phyloP scores from a whole-genome alignment of 2,113 vertebrate species.

The Triplophysa siluroides region DNA sequence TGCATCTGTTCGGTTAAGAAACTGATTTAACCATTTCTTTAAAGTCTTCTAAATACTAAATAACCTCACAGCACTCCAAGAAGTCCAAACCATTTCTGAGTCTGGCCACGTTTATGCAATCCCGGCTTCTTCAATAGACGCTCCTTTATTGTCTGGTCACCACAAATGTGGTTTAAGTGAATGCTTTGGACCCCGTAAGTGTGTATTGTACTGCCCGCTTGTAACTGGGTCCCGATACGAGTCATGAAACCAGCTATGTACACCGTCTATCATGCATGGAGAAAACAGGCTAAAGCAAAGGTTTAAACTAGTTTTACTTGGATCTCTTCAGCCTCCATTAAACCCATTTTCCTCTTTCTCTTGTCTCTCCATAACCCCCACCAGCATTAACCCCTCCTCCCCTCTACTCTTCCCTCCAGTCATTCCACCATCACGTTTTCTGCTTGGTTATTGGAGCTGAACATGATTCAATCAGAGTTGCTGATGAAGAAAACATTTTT shows the following conservation, averaged over 20 bases:
- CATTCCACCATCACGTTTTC: constrained; percentile 41
- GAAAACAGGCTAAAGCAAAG: neutral
- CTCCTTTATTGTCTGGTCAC: too few species aligned
- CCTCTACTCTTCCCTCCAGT: neutral
- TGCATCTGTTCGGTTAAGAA: neutral
- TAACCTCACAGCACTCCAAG: too few species aligned
- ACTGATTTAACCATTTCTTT: neutral
- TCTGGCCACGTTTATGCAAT: neutral
- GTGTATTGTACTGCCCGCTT: too few species aligned
- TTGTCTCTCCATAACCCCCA: constrained; percentile 12
- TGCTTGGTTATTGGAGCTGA: constrained; percentile 58
- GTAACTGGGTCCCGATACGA: too few species aligned
- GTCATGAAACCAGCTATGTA: neutral
- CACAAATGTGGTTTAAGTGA: too few species aligned
- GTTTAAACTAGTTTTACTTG: neutral
- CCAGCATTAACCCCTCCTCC: constrained; percentile 43
- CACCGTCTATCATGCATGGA: too few species aligned
- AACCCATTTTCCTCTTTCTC: constrained; percentile 3
- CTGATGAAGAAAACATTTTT: constrained; percentile 56
- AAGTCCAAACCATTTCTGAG: neutral
- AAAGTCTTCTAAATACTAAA: neutral
- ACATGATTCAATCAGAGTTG: constrained; percentile 57
- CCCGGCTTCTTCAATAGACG: too few species aligned
- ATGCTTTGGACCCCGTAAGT: too few species aligned
- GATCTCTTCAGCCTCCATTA: constrained; percentile 38